Conservation (phyloP, 2,888 invertebrate species). For the Dryobota labecula region DNA sequence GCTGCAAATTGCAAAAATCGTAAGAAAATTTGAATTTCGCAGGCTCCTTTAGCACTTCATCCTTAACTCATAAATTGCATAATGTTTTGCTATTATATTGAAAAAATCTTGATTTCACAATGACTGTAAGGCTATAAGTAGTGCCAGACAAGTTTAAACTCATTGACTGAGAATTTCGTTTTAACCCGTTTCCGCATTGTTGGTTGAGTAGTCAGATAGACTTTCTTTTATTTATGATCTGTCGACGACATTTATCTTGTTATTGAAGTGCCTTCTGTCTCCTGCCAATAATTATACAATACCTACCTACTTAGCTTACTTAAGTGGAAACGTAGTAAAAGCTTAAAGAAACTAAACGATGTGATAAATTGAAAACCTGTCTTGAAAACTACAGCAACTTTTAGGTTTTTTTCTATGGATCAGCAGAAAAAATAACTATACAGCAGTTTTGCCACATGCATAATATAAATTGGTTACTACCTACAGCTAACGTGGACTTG, state of each 20-base stretch:
- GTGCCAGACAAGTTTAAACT: slow-evolving; percentile 21
- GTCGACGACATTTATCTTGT: slow-evolving; percentile 20
- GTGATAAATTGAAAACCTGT: background rate
- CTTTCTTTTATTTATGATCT: slow-evolving; percentile 51
- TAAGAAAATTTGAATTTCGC: too few species aligned
- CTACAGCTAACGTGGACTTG: background rate
- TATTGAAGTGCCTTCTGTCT: slow-evolving; percentile 22
- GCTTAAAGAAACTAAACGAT: background rate
- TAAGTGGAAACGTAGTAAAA: background rate
- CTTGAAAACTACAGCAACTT: background rate
- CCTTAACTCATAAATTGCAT: slow-evolving; percentile 15
- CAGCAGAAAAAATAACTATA: background rate
- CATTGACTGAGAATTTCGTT: slow-evolving; percentile 57
- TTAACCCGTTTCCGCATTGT: slow-evolving; percentile 53
- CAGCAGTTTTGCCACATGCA: background rate
- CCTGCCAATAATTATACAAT: slow-evolving; percentile 7
- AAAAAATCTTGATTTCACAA: background rate
- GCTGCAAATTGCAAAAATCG: too few species aligned
- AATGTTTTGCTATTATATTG: background rate
- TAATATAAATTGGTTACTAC: too few species aligned
- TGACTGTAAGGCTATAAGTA: slow-evolving; percentile 26
- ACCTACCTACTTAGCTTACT: background rate
- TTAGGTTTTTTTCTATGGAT: background rate
- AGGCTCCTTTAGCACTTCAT: too few species aligned
- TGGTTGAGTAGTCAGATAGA: slow-evolving; percentile 48